These are phyloP conservation scores for Zophobas atratus DNA, from an alignment of 1,140 invertebrate species.

Conservation along the genomic window DNA sequence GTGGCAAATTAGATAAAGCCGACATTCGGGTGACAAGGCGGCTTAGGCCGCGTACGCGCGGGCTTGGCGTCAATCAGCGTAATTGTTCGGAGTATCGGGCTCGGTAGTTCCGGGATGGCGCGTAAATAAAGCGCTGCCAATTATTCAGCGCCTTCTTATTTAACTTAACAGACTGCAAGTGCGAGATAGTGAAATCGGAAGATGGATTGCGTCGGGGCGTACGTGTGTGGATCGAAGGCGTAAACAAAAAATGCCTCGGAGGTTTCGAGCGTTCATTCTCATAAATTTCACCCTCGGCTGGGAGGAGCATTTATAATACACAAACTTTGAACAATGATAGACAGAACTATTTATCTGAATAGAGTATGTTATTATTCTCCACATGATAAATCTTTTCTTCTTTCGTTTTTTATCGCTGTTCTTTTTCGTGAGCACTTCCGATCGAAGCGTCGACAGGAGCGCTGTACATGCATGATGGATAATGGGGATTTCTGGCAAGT, in stretches of 20 bases:
- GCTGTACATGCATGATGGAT: slow-evolving; percentile 15
- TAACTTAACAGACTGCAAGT: slow-evolving; percentile 42
- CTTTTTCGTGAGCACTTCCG: slow-evolving; percentile 25
- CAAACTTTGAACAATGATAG: slow-evolving; percentile 64
- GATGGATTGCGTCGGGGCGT: slow-evolving; percentile 50
- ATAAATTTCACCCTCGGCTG: slow-evolving; percentile 62
- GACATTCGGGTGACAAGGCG: slow-evolving; percentile 55
- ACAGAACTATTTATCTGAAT: slow-evolving; percentile 65
- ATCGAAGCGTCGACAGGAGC: slow-evolving; percentile 1
- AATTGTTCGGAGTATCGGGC: no score
- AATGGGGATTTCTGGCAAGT: slow-evolving; percentile 2
- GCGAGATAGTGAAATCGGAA: slow-evolving; percentile 55
- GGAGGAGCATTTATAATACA: slow-evolving; percentile 61
- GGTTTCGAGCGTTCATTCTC: slow-evolving; percentile 63
- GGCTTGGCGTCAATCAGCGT: slow-evolving; percentile 20
- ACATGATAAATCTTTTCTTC: slow-evolving; percentile 62
- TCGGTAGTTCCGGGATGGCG: neutral
- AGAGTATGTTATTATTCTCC: slow-evolving; percentile 64
- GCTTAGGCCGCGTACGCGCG: slow-evolving; percentile 22
- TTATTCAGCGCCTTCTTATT: neutral
- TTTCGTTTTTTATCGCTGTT: slow-evolving; percentile 10
- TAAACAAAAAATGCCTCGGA: slow-evolving; percentile 56
- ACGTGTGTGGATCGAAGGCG: slow-evolving; percentile 53
- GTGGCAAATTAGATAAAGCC: slow-evolving; percentile 59
- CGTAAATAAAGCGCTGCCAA: no score